A percentile compares a stretch with the other conserved stretches of the same genome.
These are phyloP conservation scores for Leontocebus nigricollis DNA, from an alignment of 2,797 vertebrate genomes.

Conservation along the genomic window DNA sequence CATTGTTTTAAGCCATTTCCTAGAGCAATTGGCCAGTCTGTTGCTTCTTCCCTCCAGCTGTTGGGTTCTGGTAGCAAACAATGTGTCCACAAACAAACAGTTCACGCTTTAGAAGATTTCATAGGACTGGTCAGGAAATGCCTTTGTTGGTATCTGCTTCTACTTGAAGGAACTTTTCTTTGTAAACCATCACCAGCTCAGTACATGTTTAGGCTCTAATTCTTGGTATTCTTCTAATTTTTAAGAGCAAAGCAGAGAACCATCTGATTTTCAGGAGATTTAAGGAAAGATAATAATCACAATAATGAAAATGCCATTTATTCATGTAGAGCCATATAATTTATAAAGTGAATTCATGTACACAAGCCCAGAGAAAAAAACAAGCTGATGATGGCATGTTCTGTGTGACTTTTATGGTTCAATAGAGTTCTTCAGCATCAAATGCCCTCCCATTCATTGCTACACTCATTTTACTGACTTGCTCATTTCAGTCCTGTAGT, in stretches of 20 bases:
- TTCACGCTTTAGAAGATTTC: neutral
- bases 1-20: constrained; percentile 60
- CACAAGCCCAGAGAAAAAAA: neutral
- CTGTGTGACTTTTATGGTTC: neutral
- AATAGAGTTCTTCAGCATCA: neutral
- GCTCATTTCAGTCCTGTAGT: neutral
- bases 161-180: neutral
- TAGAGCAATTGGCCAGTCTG: constrained; percentile 54
- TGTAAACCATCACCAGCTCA: neutral
- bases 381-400: neutral
- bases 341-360: neutral
- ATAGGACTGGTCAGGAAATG: constrained; percentile 19
- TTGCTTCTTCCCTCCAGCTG: constrained; percentile 9
- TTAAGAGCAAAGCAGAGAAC: neutral
- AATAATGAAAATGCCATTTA: neutral
- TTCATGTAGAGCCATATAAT: neutral
- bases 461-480: neutral
- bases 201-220: neutral
- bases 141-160: neutral
- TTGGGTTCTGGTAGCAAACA: constrained; percentile 14
- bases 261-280: neutral
- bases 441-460: neutral
- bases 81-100: constrained; percentile 29
- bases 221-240: constrained; percentile 3
- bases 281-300: neutral